A percentile compares a stretch with the other conserved stretches of the same genome.
These are phyloP conservation scores for Aradus depressus DNA, from an alignment of 2,888 invertebrate genomes.

Conservation along the genomic window DNA sequence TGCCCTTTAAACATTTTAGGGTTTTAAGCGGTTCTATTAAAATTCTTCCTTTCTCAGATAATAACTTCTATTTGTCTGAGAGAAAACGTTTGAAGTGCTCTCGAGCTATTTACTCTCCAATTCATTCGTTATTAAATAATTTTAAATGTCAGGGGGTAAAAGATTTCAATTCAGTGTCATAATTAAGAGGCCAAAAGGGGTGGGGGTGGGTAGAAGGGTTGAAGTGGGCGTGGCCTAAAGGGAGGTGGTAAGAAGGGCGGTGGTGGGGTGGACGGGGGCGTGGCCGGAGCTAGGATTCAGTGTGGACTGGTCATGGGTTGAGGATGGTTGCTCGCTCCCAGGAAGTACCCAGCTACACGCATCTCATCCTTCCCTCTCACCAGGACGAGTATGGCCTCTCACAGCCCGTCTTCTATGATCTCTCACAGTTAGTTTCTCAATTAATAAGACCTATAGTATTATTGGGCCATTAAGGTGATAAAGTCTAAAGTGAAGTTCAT, in stretches of 20 bases:
- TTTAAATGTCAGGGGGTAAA: too few relatives aligned
- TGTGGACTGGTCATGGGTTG: slow-evolving; percentile 10
- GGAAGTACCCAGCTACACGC: slow-evolving; percentile 26
- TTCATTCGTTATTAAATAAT: too few relatives aligned
- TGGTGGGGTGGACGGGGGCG: slow-evolving; percentile 21
- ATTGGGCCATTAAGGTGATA: too few relatives aligned
- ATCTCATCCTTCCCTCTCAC: slow-evolving; percentile 25
- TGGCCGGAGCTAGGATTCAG: slow-evolving; percentile 1
- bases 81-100: too few relatives aligned
- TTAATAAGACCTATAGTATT: too few relatives aligned
- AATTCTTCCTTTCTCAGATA: too few relatives aligned
- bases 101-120: too few relatives aligned
- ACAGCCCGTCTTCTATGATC: slow-evolving; percentile 29
- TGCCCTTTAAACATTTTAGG: too few relatives aligned
- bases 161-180: too few relatives aligned
- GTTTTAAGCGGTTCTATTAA: too few relatives aligned
- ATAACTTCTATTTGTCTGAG: too few relatives aligned
- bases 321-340: slow-evolving; percentile 23
- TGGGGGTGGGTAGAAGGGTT: slow-evolving; percentile 1
- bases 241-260: slow-evolving; percentile 8
- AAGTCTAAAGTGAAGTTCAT: too few relatives aligned
- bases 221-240: slow-evolving; percentile 5
- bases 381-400: slow-evolving; percentile 13
- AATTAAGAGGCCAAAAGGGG: not conserved
- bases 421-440: slow-evolving; percentile 32